Percentiles rank a stretch among this genome's conserved stretches.
phyloP scores from a whole-genome alignment of 2,113 vertebrate species.

The Nansenia antarctica region DNA sequence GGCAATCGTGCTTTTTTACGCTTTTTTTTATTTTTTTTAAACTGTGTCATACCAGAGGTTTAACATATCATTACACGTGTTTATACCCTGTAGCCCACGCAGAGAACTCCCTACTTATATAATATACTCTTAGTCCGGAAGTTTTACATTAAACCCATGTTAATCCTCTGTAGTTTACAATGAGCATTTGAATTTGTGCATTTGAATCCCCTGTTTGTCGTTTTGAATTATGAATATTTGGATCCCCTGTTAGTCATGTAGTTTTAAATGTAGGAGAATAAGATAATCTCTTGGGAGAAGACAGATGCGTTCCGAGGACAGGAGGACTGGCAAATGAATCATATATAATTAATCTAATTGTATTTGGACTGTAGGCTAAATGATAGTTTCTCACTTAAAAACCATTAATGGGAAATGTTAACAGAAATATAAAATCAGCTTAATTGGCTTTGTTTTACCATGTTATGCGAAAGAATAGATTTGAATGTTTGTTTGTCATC shows the following conservation, averaged over 20 bases:
- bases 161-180: neutral
- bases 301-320: too few relatives aligned
- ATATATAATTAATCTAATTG: neutral
- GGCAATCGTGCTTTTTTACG: too few relatives aligned
- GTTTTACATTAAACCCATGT: neutral
- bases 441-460: neutral
- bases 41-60: neutral
- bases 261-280: neutral
- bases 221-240: neutral
- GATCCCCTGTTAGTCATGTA: neutral
- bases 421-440: neutral
- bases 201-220: neutral
- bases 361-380: too few relatives aligned
- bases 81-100: neutral
- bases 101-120: neutral
- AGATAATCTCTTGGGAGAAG: neutral
- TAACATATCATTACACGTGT: neutral
- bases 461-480: neutral
- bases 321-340: too few relatives aligned
- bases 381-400: too few relatives aligned
- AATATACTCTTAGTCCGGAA: neutral
- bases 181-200: neutral
- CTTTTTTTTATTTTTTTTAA: too few relatives aligned
- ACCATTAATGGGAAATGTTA: too few relatives aligned
- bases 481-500: neutral